A percentile compares a stretch with the other conserved stretches of the same genome.
phyloP scores from a whole-genome alignment of 2,113 vertebrate species.

The Ardeotis arabs region DNA sequence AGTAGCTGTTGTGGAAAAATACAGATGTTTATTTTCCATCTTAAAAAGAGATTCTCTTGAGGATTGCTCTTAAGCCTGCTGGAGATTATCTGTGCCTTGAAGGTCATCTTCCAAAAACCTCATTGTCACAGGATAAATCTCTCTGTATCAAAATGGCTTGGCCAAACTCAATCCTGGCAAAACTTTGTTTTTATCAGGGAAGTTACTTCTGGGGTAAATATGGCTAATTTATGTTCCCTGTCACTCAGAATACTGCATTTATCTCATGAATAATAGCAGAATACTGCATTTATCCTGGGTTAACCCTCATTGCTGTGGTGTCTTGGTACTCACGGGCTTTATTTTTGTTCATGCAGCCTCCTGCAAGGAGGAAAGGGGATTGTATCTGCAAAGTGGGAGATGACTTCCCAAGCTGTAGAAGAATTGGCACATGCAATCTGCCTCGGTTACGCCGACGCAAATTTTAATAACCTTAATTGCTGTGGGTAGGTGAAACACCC shows the following conservation, averaged over 20 bases:
- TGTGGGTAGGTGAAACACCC: background rate
- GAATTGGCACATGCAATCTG: background rate
- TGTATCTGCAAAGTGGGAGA: background rate
- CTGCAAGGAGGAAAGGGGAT: background rate
- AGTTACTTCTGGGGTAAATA: background rate
- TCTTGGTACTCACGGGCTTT: background rate
- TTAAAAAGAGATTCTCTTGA: background rate
- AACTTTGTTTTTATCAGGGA: background rate
- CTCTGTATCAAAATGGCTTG: background rate
- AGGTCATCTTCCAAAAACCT: background rate
- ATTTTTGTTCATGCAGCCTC: background rate
- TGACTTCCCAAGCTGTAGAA: background rate
- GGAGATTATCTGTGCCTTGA: background rate
- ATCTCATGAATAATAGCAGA: background rate
- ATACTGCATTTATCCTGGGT: background rate
- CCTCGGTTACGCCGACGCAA: rapidly evolving
- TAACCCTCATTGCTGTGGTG: background rate
- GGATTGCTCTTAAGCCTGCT: background rate
- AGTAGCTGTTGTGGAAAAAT: background rate
- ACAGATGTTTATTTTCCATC: background rate
- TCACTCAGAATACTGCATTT: background rate
- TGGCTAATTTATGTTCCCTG: background rate
- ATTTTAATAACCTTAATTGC: too few relatives aligned
- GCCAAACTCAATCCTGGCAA: background rate
- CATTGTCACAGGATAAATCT: background rate